These are phyloP conservation scores for Desmodus rotundus DNA, from an alignment of 2,113 vertebrate species.

Conservation along the genomic window DNA sequence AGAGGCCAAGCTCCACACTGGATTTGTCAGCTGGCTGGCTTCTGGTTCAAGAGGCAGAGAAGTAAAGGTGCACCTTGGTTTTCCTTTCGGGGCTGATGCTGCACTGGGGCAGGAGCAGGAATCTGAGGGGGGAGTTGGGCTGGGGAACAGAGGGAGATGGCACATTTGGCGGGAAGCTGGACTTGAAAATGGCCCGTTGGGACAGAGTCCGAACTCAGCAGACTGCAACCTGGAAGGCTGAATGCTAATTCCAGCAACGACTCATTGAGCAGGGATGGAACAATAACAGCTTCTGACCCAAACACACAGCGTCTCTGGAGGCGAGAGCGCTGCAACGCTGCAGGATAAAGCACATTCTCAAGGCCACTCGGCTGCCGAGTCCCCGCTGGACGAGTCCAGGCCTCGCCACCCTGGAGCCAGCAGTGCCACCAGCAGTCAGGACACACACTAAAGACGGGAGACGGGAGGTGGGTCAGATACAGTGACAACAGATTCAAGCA, in stretches of 20 bases:
- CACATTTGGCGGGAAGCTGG: background rate
- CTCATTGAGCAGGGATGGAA: background rate
- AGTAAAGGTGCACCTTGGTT: background rate
- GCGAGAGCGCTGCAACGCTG: background rate
- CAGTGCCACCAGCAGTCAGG: background rate
- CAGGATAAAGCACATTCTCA: background rate
- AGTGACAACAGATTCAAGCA: background rate
- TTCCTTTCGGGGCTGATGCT: background rate
- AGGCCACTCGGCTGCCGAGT: rapidly evolving
- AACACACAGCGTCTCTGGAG: background rate
- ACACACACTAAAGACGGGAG: rapidly evolving
- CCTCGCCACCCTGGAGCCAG: background rate
- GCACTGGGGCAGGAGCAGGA: background rate
- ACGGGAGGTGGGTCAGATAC: background rate
- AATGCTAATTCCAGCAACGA: background rate
- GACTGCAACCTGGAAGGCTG: background rate
- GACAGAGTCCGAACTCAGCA: background rate
- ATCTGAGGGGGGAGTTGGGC: background rate
- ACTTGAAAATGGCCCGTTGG: background rate
- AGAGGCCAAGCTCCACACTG: background rate
- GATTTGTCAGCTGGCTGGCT: background rate
- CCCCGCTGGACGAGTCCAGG: background rate
- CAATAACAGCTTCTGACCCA: background rate
- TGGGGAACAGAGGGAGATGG: background rate
- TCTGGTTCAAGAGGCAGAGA: background rate